Conservation (phyloP, 2,797 vertebrate species). For the Rhinatrema bivittatum region DNA sequence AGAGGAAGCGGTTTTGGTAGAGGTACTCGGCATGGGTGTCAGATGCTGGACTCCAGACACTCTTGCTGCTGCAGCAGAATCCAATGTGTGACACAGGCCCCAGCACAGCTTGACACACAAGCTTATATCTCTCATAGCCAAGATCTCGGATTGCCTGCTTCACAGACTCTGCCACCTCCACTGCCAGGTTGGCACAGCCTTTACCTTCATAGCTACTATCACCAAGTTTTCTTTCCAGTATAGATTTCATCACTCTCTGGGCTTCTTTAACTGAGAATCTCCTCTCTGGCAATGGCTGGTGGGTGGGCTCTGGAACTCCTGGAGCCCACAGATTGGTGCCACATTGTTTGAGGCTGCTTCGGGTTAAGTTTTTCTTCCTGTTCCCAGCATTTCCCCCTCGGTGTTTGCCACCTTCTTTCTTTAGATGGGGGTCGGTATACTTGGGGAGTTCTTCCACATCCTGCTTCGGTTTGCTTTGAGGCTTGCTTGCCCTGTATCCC, state of each 20-base stretch:
- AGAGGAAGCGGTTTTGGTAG: conserved; percentile 30
- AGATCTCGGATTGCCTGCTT: conserved; percentile 20
- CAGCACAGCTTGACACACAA: conserved; percentile 26
- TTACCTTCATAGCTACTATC: conserved; percentile 6
- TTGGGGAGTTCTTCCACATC: too few species aligned
- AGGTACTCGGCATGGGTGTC: conserved; percentile 37
- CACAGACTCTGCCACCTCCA: conserved; percentile 24
- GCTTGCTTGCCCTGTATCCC: too few species aligned
- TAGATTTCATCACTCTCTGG: conserved; percentile 9
- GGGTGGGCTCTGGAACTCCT: neutral
- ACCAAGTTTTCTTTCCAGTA: conserved; percentile 18
- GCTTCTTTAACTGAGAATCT: conserved; percentile 19
- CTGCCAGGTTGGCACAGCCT: conserved; percentile 4
- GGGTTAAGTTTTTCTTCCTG: too few species aligned
- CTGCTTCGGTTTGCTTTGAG: too few species aligned
- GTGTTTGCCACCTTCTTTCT: too few species aligned
- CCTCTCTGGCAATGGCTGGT: conserved; percentile 9
- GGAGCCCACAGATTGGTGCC: too few species aligned
- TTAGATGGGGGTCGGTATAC: too few species aligned
- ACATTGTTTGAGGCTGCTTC: too few species aligned
- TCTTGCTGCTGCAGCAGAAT: conserved; percentile 27
- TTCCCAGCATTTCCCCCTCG: too few species aligned
- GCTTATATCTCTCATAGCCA: conserved; percentile 28
- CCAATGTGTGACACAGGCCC: conserved; percentile 17
- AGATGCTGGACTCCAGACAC: conserved; percentile 26